Evolutionary conservation across 2,888 invertebrate genomes (phyloP), one percentile per base, ranked within the genome.

Genomic region (Dastarcus helophoroides): DNA sequence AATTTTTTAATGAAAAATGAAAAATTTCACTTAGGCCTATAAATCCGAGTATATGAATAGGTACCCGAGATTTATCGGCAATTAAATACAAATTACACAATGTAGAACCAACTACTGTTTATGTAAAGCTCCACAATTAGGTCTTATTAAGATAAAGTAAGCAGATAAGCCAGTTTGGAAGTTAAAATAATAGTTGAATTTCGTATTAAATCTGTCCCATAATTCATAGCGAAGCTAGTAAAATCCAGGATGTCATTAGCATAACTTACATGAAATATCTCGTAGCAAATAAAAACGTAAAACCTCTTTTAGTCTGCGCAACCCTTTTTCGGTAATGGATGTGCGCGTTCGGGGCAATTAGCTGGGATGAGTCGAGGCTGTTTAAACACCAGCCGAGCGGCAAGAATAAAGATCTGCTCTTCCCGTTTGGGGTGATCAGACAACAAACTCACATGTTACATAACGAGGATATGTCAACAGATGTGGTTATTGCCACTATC

Each of bases 181-280:
- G n/a, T n/a, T n/a, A n/a, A n/a, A n/a, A n/a, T n/a, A n/a, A n/a
- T n/a, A n/a, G n/a, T n/a, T n/a, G n/a, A n/a, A n/a, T n/a, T n/a
- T n/a, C 2, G 3, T 4, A 3, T 10, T 8, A 10, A 23, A 23
- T 23, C 23, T 23, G 6, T 23, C 17, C 31, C 24, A 10, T 24
- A 31, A 31, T 19, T 19, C 6, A n/a, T 19, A 7, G 6, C n/a
- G 6, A n/a, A 7, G 7, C 6, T 19, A 7, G n/a, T 7, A 7
- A n/a, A 19, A 19, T 7, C 32, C 48, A 48, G 51, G 51, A 51
- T 48, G 47, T 48, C 48, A 51, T 51, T 50, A 51, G 41, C 48
- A 48, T 48, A 48, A 42, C 48, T 47, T 37, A 38, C 36, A 40
- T 40, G 46, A 44, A 48, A 47, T 46, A 42, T 44, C 40, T 42